These are phyloP conservation scores for Myocastor coypus DNA, from an alignment of 2,113 vertebrate species.

Conservation along the genomic window DNA sequence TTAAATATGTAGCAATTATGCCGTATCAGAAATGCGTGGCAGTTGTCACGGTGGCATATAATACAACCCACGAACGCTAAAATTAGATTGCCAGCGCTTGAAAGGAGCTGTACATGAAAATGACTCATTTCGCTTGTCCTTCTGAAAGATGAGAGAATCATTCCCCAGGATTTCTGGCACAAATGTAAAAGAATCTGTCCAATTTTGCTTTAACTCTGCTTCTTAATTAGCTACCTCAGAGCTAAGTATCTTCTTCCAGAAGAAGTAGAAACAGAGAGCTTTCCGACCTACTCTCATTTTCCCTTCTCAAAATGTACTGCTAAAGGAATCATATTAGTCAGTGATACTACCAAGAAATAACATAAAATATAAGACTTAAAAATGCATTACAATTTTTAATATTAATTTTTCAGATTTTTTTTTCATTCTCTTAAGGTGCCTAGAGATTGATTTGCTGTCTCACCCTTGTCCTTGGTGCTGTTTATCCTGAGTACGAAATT, in stretches of 20 bases:
- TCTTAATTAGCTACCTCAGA: not conserved
- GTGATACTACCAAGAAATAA: not conserved
- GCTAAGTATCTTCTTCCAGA: not conserved
- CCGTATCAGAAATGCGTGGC: not conserved
- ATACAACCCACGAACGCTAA: not conserved
- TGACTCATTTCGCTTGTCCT: conserved; percentile 5
- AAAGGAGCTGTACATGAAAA: not conserved
- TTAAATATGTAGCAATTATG: not conserved
- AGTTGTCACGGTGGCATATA: not conserved
- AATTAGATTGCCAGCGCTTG: not conserved
- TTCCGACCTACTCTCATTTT: not conserved
- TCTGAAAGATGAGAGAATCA: not conserved
- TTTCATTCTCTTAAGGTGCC: not conserved
- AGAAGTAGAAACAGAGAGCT: not conserved
- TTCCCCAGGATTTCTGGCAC: not conserved
- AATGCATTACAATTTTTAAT: not conserved
- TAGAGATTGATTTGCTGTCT: not conserved
- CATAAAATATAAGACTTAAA: not conserved
- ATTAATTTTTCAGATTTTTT: not conserved
- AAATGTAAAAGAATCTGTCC: not conserved
- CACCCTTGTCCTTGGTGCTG: not conserved
- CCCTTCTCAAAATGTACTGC: not conserved
- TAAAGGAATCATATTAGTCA: not conserved
- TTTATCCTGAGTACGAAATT: not conserved
- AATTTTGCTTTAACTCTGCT: not conserved